phyloP scores from a whole-genome alignment of 2,113 vertebrate species.

The Siniperca knerii region DNA sequence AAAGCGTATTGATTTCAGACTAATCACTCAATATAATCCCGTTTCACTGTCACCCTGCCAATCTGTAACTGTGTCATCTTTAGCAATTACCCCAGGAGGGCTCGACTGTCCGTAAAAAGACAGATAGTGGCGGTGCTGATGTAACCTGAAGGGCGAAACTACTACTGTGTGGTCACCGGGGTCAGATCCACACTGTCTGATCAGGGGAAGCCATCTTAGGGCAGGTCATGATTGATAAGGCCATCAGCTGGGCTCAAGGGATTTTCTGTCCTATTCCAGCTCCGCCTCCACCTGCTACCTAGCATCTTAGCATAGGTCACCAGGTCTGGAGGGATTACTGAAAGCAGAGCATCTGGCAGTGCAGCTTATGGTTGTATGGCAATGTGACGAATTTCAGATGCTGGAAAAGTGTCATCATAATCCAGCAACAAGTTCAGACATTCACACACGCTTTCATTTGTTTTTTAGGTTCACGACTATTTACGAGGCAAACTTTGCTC shows the following conservation, averaged over 20 bases:
- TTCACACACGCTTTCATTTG: slow-evolving; percentile 2
- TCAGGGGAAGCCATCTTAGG: slow-evolving; percentile 62
- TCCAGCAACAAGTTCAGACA: background rate
- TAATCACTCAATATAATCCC: slow-evolving; percentile 77
- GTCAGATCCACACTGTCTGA: slow-evolving; percentile 67
- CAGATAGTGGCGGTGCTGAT: slow-evolving; percentile 48
- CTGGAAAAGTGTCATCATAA: slow-evolving; percentile 5
- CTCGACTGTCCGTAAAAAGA: slow-evolving; percentile 54
- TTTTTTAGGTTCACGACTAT: slow-evolving; percentile 94
- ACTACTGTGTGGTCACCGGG: slow-evolving; percentile 65
- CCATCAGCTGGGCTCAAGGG: slow-evolving; percentile 66
- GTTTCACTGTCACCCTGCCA: slow-evolving; percentile 62
- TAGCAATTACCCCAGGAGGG: slow-evolving; percentile 49
- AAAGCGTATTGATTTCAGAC: slow-evolving; percentile 75
- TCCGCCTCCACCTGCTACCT: slow-evolving; percentile 62
- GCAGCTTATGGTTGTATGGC: slow-evolving; percentile 42
- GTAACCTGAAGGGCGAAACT: slow-evolving; percentile 66
- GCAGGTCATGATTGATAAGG: slow-evolving; percentile 76
- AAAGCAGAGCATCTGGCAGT: slow-evolving; percentile 64
- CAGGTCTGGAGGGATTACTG: slow-evolving; percentile 67
- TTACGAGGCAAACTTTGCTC: slow-evolving; percentile 96
- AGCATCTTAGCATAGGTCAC: slow-evolving; percentile 64
- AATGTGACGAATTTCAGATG: slow-evolving; percentile 1
- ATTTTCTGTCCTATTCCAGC: slow-evolving; percentile 56
- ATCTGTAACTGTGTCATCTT: slow-evolving; percentile 63